These are phyloP conservation scores for Galago senegalensis DNA, from an alignment of 2,797 vertebrate genomes.

Conservation along the genomic window DNA sequence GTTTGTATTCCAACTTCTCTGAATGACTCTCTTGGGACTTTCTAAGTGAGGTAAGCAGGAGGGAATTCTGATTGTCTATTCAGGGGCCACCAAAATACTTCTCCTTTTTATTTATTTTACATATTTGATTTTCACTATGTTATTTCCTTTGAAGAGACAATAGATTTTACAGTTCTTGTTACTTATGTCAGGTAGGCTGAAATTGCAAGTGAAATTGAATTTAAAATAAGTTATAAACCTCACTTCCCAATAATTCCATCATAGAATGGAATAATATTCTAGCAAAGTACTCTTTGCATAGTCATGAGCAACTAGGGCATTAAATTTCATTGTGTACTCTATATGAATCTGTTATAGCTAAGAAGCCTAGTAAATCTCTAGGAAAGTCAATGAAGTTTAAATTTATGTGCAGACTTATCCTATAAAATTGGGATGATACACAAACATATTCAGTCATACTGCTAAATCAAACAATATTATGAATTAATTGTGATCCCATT, in stretches of 20 bases:
- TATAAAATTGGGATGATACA: constrained; percentile 70
- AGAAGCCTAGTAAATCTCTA: constrained; percentile 52
- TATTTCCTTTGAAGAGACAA: background rate
- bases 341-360: constrained; percentile 26
- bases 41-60: background rate
- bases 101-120: constrained; percentile 35
- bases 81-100: background rate
- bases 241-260: background rate
- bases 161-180: background rate
- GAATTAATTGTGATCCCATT: constrained; percentile 74
- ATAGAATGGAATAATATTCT: background rate
- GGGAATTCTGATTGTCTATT: background rate
- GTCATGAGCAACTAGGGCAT: background rate
- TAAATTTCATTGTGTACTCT: constrained; percentile 68
- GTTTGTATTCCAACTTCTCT: background rate
- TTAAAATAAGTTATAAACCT: background rate
- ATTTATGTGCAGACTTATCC: constrained; percentile 69
- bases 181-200: background rate
- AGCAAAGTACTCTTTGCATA: background rate
- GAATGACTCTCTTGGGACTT: background rate
- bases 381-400: constrained; percentile 67
- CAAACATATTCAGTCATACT: constrained; percentile 73
- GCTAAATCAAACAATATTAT: constrained; percentile 71
- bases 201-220: constrained; percentile 27
- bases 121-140: background rate